Evolutionary conservation across 2,797 vertebrate genomes (phyloP).

Genomic region (Helostoma temminkii): DNA sequence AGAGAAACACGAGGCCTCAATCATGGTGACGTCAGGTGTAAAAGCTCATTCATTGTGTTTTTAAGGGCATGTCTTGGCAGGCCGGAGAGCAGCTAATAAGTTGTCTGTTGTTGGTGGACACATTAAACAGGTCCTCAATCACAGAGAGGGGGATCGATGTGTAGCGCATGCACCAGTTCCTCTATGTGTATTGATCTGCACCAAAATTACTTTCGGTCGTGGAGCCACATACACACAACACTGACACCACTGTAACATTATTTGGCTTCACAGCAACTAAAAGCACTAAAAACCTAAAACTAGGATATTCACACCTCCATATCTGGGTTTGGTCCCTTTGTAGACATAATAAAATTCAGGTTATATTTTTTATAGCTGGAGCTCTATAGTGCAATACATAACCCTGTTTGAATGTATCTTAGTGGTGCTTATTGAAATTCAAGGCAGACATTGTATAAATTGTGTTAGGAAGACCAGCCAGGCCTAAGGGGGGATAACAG

Average conservation of each 20-base stretch:
- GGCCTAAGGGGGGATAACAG: conserved; percentile 13
- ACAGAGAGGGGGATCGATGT: conserved; percentile 26
- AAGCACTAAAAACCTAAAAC: neutral
- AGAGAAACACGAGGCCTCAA: neutral
- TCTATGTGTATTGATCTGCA: conserved; percentile 31
- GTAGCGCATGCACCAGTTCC: conserved; percentile 8
- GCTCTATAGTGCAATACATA: conserved; percentile 24
- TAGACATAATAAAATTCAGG: neutral
- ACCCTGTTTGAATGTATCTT: neutral
- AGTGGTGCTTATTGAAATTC: conserved; percentile 39
- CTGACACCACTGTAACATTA: neutral
- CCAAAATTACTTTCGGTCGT: conserved; percentile 15
- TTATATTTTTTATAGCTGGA: neutral
- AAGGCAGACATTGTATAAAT: conserved; percentile 42
- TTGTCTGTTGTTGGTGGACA: conserved; percentile 10
- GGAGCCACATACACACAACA: neutral
- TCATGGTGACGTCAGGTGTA: neutral
- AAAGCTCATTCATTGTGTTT: neutral
- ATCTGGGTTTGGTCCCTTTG: neutral
- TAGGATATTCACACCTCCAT: neutral
- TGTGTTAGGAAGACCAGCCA: conserved; percentile 25
- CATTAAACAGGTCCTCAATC: conserved; percentile 22
- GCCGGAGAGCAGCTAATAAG: neutral
- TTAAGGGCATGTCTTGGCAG: neutral
- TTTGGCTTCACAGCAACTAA: neutral